A percentile compares a stretch with the other conserved stretches of the same genome.
Evolutionary conservation across 2,113 vertebrate species (phyloP).

Genomic region (Neodon shergylaensis): DNA sequence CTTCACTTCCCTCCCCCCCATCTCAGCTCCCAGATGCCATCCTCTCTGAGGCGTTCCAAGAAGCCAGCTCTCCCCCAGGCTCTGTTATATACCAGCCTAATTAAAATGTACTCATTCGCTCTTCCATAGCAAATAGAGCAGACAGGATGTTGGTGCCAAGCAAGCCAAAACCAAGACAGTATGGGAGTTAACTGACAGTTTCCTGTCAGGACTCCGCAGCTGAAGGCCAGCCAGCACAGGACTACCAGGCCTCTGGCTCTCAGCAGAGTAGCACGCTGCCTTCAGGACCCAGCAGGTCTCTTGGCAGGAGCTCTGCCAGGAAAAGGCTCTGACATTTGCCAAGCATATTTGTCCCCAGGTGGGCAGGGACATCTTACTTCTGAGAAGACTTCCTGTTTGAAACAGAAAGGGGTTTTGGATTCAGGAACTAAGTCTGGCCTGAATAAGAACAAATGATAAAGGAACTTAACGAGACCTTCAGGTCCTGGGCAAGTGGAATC

Average conservation of each 20-base stretch:
- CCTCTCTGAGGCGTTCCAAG: not conserved
- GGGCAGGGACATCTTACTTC: not conserved
- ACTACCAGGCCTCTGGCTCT: not conserved
- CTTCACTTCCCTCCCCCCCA: not conserved
- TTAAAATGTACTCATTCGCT: constrained; percentile 49
- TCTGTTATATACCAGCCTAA: not conserved
- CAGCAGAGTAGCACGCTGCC: not conserved
- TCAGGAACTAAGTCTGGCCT: not conserved
- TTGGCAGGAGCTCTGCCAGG: not conserved
- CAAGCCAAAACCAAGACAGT: constrained; percentile 43
- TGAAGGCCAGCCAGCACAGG: not conserved
- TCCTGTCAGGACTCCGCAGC: not conserved
- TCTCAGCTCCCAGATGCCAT: not conserved
- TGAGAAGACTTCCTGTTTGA: constrained; percentile 11
- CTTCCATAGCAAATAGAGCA: constrained; percentile 59
- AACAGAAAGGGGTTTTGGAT: constrained; percentile 52
- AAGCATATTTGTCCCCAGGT: not conserved
- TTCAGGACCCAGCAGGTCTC: not conserved
- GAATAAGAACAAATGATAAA: constrained; percentile 7
- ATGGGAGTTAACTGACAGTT: not conserved
- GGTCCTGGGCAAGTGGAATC: not conserved
- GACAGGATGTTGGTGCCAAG: constrained; percentile 64
- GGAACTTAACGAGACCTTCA: not conserved
- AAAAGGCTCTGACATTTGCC: constrained; percentile 43
- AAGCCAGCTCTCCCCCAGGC: not conserved